Base-by-base conservation (phyloP, 2,888 invertebrate species). In the Nudaria mundana region DNA sequence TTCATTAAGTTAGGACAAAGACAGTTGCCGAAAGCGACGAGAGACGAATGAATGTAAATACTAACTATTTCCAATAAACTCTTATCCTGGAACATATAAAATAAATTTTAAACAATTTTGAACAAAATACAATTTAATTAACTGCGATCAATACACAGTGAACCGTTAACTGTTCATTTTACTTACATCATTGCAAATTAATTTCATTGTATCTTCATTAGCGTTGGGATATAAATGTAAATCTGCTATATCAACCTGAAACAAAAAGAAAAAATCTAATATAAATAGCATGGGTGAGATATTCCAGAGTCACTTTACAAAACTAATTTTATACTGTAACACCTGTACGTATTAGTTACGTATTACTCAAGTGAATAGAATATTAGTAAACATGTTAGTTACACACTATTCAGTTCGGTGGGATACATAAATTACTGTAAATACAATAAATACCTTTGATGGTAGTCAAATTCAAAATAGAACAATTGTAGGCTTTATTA, bases 201-300 rank as follows among this genome's bases (percentile, higher is more conserved):
- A 18, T 18, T 38, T 40, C 2, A 49, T 26, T 0, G 37, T 36
- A 0, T 30, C 6, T 0, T 61, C 37, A 10, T 61, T 37, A 13
- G 59, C 56, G 1, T 69, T 39, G 2, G 67, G 47, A 30, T 65
- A 52, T 23, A 83, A 57, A 40, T 51, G 67, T 12, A 83, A 45
- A 41, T 67, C 56, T 42, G 66, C 48, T 15, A 83, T 71, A 0
- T 53, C 42, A 22, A 78, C 83, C 84, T 84, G 77, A 37, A 82
- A 83, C 56, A 62, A 66, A 52, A 51, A 24, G 3, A 15, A 20
- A 22, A 23, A 3, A 18, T 18, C n/a, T n/a, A n/a, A n/a, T n/a
- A n/a, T n/a, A n/a, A n/a, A n/a, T n/a, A n/a, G n/a, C n/a, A n/a
- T n/a, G n/a, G 1, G 3, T 20, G 20, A 3, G 20, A 7, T 20